Evolutionary conservation across 1,140 invertebrate genomes (phyloP), one percentile per base, ranked within the genome.

Genomic region (Physella acuta): DNA sequence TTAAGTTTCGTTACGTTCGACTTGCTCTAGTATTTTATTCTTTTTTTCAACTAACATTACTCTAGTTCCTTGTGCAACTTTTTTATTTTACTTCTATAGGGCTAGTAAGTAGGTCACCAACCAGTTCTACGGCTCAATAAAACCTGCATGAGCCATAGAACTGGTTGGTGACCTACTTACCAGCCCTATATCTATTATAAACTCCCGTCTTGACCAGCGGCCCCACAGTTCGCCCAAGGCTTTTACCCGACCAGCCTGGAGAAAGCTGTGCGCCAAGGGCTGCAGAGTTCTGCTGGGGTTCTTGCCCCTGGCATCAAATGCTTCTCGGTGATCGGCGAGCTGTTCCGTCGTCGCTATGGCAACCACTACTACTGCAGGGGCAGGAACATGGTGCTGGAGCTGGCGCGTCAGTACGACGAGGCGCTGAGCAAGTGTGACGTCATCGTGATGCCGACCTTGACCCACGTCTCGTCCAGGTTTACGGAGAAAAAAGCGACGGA

Each of bases 371-470:
- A 74, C 65, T 67, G 64, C 59, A 74, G 71, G 36, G 74, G 70
- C 0, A 71, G 71, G 49, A 80, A 80, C 68, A 26, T 77, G 33
- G 55, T 61, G 26, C 37, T 62, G 55, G 52, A 62, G n/a, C 37
- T 80, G 20, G 68, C 67, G 11, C 34, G 65, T 51, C 71, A 70
- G 3, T 79, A 78, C 55, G 73, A 79, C 39, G 60, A 70, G 20
- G 73, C 71, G 0, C 58, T 80, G 20, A 49, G 70, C 37, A 72
- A 71, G 58, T 76, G 73, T 71, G 78, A 80, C 55, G 76, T 76
- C 37, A 64, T 80, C 2, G 66, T 79, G 37, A 76, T 79, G 75
- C 80, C 80, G 39, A 81, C 80, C 0, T 24, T 78, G 14, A 71
- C 77, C 11, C 73, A 64, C 37, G 65, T 66, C 49, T 62, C 78